These are phyloP conservation scores for Caenorhabditis sulstoni DNA, from an alignment of 2,888 invertebrate species.

Conservation along the genomic window DNA sequence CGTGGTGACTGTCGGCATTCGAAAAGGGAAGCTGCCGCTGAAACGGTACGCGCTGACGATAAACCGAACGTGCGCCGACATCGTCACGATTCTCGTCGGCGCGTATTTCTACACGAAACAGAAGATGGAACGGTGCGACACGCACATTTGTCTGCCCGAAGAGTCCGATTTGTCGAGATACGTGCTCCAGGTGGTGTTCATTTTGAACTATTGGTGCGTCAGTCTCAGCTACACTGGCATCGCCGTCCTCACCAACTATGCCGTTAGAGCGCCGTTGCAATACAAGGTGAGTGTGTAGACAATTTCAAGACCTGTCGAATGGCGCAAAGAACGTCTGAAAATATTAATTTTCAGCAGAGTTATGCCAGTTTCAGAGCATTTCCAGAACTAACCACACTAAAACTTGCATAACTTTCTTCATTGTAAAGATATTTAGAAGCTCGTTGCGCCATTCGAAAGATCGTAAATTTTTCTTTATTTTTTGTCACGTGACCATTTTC, in stretches of 20 bases:
- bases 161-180: constrained; percentile 37
- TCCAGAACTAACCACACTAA: too few species aligned
- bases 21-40: constrained; percentile 57
- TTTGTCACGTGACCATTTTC: too few species aligned
- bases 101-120: constrained; percentile 47
- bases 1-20: constrained; percentile 57
- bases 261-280: constrained; percentile 66
- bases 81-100: constrained; percentile 51
- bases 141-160: constrained; percentile 47
- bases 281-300: constrained; percentile 62
- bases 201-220: constrained; percentile 70
- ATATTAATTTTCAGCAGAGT: too few species aligned
- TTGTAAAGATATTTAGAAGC: too few species aligned
- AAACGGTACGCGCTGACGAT: constrained; percentile 64
- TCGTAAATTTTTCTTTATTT: too few species aligned
- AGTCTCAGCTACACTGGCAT: constrained; percentile 69
- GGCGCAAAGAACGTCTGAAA: too few species aligned
- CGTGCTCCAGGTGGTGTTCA: constrained; percentile 58
- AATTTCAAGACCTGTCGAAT: background rate
- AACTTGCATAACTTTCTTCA: too few species aligned
- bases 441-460: too few species aligned
- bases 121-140: constrained; percentile 41
- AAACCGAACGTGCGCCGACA: constrained; percentile 64
- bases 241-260: constrained; percentile 69
- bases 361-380: too few species aligned